These are phyloP conservation scores for Drosophila bipectinata DNA, from an alignment of 1,140 invertebrate species.

Conservation along the genomic window DNA sequence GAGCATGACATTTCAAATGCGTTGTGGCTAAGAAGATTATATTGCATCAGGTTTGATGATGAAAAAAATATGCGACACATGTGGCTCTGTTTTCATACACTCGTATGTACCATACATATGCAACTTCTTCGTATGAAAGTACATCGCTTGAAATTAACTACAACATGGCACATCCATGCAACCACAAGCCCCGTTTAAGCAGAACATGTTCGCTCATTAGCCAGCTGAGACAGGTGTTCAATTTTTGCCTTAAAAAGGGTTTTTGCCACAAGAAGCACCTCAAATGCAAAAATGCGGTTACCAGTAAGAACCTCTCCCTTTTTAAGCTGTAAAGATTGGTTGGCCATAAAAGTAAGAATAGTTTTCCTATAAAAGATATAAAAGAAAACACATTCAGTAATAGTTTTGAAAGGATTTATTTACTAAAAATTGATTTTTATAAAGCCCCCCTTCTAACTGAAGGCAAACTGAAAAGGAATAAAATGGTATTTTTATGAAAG, in stretches of 20 bases:
- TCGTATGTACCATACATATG: background rate
- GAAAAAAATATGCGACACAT: constrained; percentile 49
- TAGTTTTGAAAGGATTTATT: background rate
- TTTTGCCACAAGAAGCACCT: background rate
- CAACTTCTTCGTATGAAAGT: background rate
- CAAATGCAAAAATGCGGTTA: background rate
- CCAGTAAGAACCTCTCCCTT: background rate
- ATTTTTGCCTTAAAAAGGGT: background rate
- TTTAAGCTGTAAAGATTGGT: background rate
- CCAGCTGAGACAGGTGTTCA: constrained; percentile 1
- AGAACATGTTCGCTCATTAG: constrained; percentile 6
- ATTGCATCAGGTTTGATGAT: constrained; percentile 50
- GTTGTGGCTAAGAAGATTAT: constrained; percentile 53
- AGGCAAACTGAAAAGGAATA: background rate
- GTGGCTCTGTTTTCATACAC: constrained; percentile 36
- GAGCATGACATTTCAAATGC: constrained; percentile 55
- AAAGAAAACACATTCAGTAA: too few species aligned
- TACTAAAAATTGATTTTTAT: background rate
- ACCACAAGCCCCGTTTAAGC: constrained; percentile 9
- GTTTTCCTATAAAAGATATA: too few species aligned
- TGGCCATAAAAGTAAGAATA: too few species aligned
- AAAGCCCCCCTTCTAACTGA: too few species aligned
- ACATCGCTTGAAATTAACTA: constrained; percentile 45
- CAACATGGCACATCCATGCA: constrained; percentile 19
- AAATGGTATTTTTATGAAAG: background rate